Base-by-base conservation (phyloP, 2,797 vertebrate genomes). In the Squalus acanthias region DNA sequence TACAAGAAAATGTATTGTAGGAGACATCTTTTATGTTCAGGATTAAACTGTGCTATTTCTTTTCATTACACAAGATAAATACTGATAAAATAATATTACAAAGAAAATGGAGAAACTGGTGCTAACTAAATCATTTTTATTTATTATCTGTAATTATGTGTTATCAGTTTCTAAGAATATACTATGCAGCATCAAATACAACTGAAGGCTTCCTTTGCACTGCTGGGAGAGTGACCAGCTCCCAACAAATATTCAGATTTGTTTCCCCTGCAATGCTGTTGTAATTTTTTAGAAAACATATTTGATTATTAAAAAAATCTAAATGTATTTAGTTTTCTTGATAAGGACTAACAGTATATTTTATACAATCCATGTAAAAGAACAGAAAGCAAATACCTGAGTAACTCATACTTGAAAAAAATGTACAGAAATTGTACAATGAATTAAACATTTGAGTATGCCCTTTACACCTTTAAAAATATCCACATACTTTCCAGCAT, bases 1-100 rank as follows among this genome's bases (percentile, higher is more conserved):
- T 0, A 97, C 97, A 97, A 97, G 97, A 97, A 96, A 97, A 96
- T 96, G 89, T 93, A 76, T 95, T 76, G 70, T 50, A 76, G 69
- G 69, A 76, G 70, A 60, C 50, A 95, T 95, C 33, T 95, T 95
- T 33, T 57, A 76, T 29, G 70, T 76, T 29, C 94, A 74, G 50
- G 46, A 57, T 57, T 60, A 76, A 53, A 95, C 26, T 1, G 26
- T 60, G 50, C 29, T 53, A 10, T 74, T 76, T 57, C 50, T 33
- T 17, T 95, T 76, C 26, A n/a, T 8, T 69, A n/a, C 67, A 95
- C 5, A 76, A 57, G 39, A 74, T 57, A 76, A 95, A 57, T 76
- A 60, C 70, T 76, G 94, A 74, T 12, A 85, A 85, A 85, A 85
- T 85, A 65, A 39, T 69, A 1, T 46, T 17, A 12, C 57, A 91